Evolutionary conservation across 2,888 invertebrate genomes (phyloP).

Genomic region (Marasmarcha lunaedactyla): DNA sequence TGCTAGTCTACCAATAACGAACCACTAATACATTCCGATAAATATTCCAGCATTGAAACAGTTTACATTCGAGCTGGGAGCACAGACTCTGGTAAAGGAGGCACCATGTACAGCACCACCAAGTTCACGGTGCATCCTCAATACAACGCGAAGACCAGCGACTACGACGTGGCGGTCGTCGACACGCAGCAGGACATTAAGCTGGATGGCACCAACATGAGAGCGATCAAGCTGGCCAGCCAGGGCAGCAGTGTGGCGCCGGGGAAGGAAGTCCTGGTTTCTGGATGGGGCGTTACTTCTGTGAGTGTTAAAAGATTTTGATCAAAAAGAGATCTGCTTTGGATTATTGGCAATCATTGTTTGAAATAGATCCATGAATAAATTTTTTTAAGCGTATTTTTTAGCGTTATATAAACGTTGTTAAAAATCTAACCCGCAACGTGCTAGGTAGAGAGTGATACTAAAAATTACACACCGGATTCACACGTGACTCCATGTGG

Average conservation of each 20-base stretch:
- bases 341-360: too few species aligned
- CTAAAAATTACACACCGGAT: too few species aligned
- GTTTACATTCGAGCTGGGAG: constrained; percentile 47
- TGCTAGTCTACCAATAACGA: too few species aligned
- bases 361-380: too few species aligned
- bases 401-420: too few species aligned
- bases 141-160: constrained; percentile 38
- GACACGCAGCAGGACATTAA: constrained; percentile 30
- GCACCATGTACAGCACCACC: constrained; percentile 37
- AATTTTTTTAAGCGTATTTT: too few species aligned
- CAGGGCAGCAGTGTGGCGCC: constrained; percentile 20
- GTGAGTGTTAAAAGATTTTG: too few species aligned
- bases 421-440: too few species aligned
- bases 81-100: constrained; percentile 35
- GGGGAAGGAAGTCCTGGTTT: constrained; percentile 28
- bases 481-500: too few species aligned
- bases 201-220: constrained; percentile 31
- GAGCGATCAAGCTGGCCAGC: constrained; percentile 23
- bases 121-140: constrained; percentile 33
- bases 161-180: constrained; percentile 57
- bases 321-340: constrained; percentile 2
- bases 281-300: constrained; percentile 50
- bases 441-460: too few species aligned
- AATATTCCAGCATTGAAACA: constrained; percentile 24
- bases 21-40: too few species aligned